Evolutionary conservation across 2,888 invertebrate species (phyloP).

Genomic region (Cantharis rustica): DNA sequence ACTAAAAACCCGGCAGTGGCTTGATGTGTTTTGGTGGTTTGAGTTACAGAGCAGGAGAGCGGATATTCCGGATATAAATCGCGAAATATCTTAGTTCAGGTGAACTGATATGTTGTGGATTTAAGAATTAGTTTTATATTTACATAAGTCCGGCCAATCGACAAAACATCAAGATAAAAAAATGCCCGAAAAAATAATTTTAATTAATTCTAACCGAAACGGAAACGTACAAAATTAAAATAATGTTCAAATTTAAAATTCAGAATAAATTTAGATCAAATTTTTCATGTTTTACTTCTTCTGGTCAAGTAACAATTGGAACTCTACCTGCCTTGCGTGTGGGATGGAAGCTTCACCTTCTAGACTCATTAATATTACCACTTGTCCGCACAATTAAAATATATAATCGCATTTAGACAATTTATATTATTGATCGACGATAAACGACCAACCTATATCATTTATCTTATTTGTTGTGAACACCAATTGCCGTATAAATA

Average conservation of each 20-base stretch:
- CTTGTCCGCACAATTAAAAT: constrained; percentile 58
- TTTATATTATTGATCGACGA: constrained; percentile 58
- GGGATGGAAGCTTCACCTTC: constrained; percentile 45
- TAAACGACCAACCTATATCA: constrained; percentile 49
- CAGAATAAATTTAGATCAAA: constrained; percentile 18
- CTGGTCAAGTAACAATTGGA: constrained; percentile 15
- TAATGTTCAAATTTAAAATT: constrained; percentile 7
- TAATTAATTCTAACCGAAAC: not conserved
- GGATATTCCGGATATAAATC: too few species aligned
- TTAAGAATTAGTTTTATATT: too few species aligned
- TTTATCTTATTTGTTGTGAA: constrained; percentile 50
- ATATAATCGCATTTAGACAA: constrained; percentile 57
- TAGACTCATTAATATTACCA: constrained; percentile 55
- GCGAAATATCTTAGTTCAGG: too few species aligned
- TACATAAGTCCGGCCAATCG: too few species aligned
- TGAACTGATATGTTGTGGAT: too few species aligned
- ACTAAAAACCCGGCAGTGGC: not conserved
- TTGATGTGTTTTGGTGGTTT: too few species aligned
- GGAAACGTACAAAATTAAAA: not conserved
- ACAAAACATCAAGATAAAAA: too few species aligned
- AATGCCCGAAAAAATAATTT: not conserved
- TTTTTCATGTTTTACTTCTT: constrained; percentile 5
- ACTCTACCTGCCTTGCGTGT: constrained; percentile 51
- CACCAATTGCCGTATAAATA: constrained; percentile 44
- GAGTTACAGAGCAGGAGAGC: too few species aligned